These are phyloP conservation scores for Microcebus jonahi DNA, from an alignment of 2,113 vertebrate genomes.

Conservation along the genomic window DNA sequence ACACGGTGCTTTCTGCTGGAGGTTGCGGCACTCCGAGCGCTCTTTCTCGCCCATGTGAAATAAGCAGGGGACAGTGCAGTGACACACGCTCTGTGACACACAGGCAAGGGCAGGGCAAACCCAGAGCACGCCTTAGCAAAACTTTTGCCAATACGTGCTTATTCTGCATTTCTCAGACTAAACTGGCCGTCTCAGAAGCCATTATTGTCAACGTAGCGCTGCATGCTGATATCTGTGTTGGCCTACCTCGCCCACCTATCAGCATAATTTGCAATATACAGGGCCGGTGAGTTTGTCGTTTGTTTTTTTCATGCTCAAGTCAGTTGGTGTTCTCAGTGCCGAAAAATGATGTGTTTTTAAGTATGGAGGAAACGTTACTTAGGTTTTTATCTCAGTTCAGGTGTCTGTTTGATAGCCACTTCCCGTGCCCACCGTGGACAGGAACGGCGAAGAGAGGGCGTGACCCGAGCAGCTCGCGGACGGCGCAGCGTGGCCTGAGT, in stretches of 20 bases:
- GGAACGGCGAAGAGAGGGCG: background rate
- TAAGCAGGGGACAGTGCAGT: background rate
- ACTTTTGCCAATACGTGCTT: rapidly evolving
- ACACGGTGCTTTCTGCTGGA: rapidly evolving
- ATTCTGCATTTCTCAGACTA: background rate
- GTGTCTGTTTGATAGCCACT: background rate
- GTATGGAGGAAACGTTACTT: background rate
- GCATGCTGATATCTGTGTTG: rapidly evolving
- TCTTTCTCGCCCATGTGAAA: background rate
- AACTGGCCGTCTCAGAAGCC: background rate
- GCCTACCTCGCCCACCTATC: rapidly evolving
- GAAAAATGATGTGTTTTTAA: background rate
- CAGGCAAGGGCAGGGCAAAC: too few relatives aligned
- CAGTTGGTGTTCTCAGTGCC: background rate
- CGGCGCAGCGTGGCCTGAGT: too few relatives aligned
- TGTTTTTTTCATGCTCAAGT: background rate
- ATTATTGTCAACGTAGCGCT: rapidly evolving
- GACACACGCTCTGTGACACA: rapidly evolving
- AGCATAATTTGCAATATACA: background rate
- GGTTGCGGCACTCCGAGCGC: rapidly evolving
- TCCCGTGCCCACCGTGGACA: rapidly evolving
- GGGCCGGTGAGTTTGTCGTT: background rate
- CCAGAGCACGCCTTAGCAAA: too few relatives aligned
- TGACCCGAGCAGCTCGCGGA: rapidly evolving
- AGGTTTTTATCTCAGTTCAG: background rate